Evolutionary conservation across 2,888 invertebrate species (phyloP).

Genomic region (Trachelus iudaicus): DNA sequence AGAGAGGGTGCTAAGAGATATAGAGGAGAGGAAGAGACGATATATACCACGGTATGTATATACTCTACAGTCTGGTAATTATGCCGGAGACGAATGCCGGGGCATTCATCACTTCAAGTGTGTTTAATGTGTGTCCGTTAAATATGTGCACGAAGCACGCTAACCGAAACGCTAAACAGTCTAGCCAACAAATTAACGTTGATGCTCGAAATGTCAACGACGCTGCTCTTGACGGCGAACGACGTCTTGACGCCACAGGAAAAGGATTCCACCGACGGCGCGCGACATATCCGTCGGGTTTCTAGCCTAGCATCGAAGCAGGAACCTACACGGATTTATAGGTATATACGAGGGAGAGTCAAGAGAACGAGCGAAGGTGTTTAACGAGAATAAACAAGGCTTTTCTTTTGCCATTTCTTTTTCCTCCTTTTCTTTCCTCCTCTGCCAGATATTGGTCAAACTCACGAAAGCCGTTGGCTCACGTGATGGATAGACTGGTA

Average conservation of each 20-base stretch:
- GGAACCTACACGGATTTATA: not conserved
- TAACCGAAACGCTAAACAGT: conserved; percentile 40
- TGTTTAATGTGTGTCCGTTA: conserved; percentile 46
- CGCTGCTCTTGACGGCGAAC: conserved; percentile 7
- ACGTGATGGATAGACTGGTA: not conserved
- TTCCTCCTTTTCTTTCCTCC: not conserved
- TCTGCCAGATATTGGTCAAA: not conserved
- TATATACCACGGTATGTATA: not conserved
- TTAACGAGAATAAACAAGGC: not conserved
- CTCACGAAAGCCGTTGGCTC: not conserved
- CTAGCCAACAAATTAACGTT: conserved; percentile 52
- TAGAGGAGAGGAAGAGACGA: conserved; percentile 26
- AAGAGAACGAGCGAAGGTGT: not conserved
- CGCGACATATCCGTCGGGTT: not conserved
- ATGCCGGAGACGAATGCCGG: conserved; percentile 44
- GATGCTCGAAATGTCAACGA: conserved; percentile 44
- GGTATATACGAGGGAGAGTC: not conserved
- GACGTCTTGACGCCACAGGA: not conserved
- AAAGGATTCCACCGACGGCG: not conserved
- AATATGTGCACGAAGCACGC: conserved; percentile 47
- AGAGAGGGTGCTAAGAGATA: conserved; percentile 13
- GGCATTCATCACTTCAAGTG: conserved; percentile 48
- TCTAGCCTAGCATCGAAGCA: not conserved
- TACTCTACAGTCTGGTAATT: conserved; percentile 35
- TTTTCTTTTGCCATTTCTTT: not conserved